These are phyloP conservation scores for Chiloscyllium plagiosum DNA, from an alignment of 2,113 vertebrate genomes.

Conservation along the genomic window DNA sequence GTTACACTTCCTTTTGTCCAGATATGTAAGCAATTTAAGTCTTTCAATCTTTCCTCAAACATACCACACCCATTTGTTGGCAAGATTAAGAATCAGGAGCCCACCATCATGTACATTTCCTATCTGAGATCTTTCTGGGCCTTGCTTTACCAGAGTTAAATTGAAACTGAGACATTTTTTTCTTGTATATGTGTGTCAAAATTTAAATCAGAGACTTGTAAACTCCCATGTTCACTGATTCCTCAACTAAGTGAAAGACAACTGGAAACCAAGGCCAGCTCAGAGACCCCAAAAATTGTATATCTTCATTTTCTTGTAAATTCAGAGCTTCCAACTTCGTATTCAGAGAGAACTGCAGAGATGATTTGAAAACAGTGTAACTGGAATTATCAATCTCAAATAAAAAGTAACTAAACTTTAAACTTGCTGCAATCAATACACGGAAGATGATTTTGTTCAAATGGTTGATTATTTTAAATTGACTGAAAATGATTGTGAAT, in stretches of 20 bases:
- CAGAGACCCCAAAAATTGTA: not conserved
- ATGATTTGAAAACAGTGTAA: not conserved
- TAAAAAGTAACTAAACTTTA: not conserved
- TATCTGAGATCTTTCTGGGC: not conserved
- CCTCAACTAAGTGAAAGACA: not conserved
- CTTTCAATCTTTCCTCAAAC: not conserved
- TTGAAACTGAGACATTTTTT: conserved; percentile 1
- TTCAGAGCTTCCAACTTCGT: not conserved
- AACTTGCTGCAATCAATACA: not conserved
- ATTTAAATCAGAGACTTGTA: not conserved
- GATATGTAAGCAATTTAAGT: not conserved
- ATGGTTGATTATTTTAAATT: not conserved
- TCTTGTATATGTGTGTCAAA: not conserved
- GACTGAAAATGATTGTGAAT: not conserved
- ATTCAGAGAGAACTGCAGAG: not conserved
- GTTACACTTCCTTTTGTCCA: not conserved
- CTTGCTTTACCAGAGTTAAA: not conserved
- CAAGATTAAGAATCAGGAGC: not conserved
- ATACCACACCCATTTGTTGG: not conserved
- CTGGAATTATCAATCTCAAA: not conserved
- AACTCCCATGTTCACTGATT: not conserved
- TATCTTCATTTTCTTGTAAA: not conserved
- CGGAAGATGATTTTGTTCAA: not conserved
- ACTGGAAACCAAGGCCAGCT: not conserved
- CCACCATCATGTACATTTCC: not conserved